A percentile compares a stretch with the other conserved stretches of the same genome.
phyloP scores from a whole-genome alignment of 2,888 invertebrate genomes.

The Corythucha ciliata region DNA sequence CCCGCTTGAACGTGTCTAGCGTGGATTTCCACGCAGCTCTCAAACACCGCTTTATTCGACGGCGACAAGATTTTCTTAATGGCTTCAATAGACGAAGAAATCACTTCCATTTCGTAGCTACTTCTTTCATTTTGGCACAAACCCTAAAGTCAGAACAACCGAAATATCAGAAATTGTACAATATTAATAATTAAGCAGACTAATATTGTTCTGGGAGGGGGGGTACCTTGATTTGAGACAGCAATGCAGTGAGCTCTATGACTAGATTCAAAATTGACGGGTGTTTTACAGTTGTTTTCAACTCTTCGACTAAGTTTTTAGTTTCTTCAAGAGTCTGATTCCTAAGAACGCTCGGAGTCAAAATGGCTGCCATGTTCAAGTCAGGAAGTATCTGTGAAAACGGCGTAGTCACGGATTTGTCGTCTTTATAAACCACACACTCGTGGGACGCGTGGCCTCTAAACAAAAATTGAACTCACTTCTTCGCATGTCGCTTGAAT shows the following conservation, averaged over 20 bases:
- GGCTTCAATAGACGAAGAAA: constrained; percentile 85
- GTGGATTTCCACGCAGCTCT: constrained; percentile 69
- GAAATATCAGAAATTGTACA: neutral
- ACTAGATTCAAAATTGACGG: constrained; percentile 62
- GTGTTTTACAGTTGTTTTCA: constrained; percentile 48
- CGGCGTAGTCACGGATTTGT: too few relatives aligned
- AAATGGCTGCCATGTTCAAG: constrained; percentile 45
- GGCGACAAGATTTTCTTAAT: constrained; percentile 70
- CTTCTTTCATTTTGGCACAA: constrained; percentile 71
- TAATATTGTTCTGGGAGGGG: neutral
- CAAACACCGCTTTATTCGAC: constrained; percentile 66
- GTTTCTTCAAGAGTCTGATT: constrained; percentile 84
- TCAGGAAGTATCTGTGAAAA: constrained; percentile 30
- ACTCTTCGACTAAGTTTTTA: constrained; percentile 63
- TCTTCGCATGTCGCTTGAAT: constrained; percentile 43
- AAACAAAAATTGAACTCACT: constrained; percentile 29
- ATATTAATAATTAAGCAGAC: neutral
- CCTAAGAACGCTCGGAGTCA: constrained; percentile 77
- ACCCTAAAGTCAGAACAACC: constrained; percentile 42
- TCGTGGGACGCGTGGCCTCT: too few relatives aligned
- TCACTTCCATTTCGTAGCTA: constrained; percentile 79
- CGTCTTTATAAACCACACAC: constrained; percentile 14
- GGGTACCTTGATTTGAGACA: constrained; percentile 71
- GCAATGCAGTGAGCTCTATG: constrained; percentile 76
- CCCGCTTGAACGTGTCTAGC: constrained; percentile 37